Evolutionary conservation across 2,113 vertebrate genomes (phyloP), one percentile per base, ranked within the genome.

Genomic region (Ophthalmolycus amberensis): DNA sequence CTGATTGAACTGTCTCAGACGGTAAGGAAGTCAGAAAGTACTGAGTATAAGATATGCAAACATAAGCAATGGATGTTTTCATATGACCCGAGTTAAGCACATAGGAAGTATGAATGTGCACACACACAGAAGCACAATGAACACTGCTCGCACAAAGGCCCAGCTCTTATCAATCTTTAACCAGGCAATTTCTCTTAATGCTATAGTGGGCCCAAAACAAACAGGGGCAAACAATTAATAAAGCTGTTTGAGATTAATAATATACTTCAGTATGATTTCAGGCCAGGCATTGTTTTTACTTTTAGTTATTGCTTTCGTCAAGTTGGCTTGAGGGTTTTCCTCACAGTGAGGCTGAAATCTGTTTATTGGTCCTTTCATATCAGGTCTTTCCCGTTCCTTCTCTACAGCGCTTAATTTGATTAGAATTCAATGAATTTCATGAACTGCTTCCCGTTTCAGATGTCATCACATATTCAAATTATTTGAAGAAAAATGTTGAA

Each of bases 111-210:
- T 77, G 34, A 32, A 11, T 60, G 9, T 18, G 15, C n/a, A 68
- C 48, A 42, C 52, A 75, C 46, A 59, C 29, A 68, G 1, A 69
- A n/a, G 11, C 18, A 52, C 14, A 71, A 25, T 58, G 4, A 70
- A 52, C 38, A 22, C 22, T 38, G 9, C 68, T 67, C 9, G 20
- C 60, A 62, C 80, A 85, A n/a, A 81, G 46, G 32, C 63, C 38
- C 44, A 58, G 64, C 83, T 83, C 84, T 89, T 88, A 93, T 93
- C 85, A 93, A 94, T 93, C 90, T 93, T 93, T 94, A 91, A 93
- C 67, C 89, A 92, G 84, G 79, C 89, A 92, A 91, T 93, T 90
- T 89, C 80, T 87, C 75, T 60, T 69, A 86, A 62, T 76, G 75
- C 75, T 79, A 77, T 72, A 74, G 76, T 76, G 54, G 75, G 58